Base-by-base conservation (phyloP, 2,797 vertebrate species). In the Enteromius argenteus region DNA sequence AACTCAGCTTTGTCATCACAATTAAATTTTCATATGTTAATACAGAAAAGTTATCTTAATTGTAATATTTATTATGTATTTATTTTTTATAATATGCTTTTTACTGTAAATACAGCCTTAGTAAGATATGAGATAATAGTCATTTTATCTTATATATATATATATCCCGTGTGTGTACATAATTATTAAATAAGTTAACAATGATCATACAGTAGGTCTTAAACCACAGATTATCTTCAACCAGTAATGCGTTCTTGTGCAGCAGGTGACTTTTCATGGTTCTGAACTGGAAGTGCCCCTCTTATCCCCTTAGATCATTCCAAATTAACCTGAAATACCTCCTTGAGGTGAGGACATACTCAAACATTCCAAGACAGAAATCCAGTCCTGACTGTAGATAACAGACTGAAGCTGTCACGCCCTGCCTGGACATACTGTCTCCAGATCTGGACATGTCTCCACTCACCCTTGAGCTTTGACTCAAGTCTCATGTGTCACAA, bases 351-450 rank as follows among this genome's bases (percentile, higher is more conserved):
- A 86, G 66, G 23, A 66, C 84, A 84, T 72, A 79, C 69, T 39
- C 17, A 46, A 79, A 81, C 74, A 80, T 87, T 86, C 75, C 72
- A 80, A 83, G 69, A 84, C 73, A 10, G 14, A 68, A 81, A 53
- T 37, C 44, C 68, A 79, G 64, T 64, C 74, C 80, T 82, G 53
- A 77, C 44, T 10, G 17, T 64, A 87, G 84, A 89, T 89, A 87
- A 89, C 84, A 85, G 76, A 30, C 37, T 67, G 32, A 44, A 79
- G 62, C 64, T 76, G 49, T 80, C 73, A 67, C 80, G 3, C 83
- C 72, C 79, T 27, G 79, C 78, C 74, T 44, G 79, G 86, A 86
- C 88, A 82, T 17, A 51, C 73, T 66, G 79, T 86, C 84, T 89
- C 81, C 81, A 82, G 64, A 84, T 86, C 79, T 86, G 80, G 71